Evolutionary conservation across 2,888 invertebrate genomes (phyloP).

Genomic region (Sarcophaga rosellei): DNA sequence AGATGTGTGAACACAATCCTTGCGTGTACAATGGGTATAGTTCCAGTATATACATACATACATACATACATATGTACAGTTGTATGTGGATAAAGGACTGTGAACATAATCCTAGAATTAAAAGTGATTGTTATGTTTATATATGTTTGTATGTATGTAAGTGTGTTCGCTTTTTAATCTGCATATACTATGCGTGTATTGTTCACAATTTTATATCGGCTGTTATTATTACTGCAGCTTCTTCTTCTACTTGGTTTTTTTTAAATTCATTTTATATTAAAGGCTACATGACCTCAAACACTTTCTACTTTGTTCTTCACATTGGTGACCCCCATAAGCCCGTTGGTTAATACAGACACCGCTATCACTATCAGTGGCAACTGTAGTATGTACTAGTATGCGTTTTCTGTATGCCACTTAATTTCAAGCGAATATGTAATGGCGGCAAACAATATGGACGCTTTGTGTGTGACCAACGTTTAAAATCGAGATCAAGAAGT

Average conservation of each 20-base stretch:
- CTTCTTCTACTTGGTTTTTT: not conserved
- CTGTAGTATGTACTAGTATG: not conserved
- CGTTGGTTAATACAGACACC: constrained; percentile 4
- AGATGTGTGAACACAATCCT: not conserved
- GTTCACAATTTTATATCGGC: not conserved
- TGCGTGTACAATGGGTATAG: not conserved
- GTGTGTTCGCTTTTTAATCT: not conserved
- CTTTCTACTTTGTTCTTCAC: constrained; percentile 2
- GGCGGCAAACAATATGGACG: not conserved
- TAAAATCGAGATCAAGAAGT: not conserved
- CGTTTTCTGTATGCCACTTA: not conserved
- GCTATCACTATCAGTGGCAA: not conserved
- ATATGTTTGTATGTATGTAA: not conserved
- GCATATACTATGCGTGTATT: not conserved
- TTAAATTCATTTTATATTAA: not conserved
- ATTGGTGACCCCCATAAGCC: constrained; percentile 24
- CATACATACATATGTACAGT: not conserved
- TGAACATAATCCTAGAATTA: constrained; percentile 49
- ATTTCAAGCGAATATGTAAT: not conserved
- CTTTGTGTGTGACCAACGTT: not conserved
- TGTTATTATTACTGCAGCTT: not conserved
- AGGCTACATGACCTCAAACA: constrained; percentile 32
- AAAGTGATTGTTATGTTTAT: constrained; percentile 26
- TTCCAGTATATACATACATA: not conserved
- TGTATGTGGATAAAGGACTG: not conserved